Base-by-base conservation (phyloP, 2,797 vertebrate species). In the Mormyrus proboscirostris region DNA sequence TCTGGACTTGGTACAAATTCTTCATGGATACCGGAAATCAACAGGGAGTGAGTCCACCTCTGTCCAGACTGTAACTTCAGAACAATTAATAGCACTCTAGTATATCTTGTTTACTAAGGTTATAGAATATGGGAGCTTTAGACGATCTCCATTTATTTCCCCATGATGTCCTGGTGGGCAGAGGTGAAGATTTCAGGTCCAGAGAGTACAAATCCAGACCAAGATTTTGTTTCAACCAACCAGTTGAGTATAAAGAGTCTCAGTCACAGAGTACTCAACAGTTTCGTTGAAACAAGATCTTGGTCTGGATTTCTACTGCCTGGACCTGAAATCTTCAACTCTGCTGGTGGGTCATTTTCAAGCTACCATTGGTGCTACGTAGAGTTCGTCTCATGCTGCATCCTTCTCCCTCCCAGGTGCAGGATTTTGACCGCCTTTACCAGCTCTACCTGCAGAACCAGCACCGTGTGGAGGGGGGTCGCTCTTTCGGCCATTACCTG, bases 1-100 rank as follows among this genome's bases (percentile, higher is more conserved):
- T 96, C 93, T 96, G 96, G 96, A 94, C 92, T 90, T 96, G 95
- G 95, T 96, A 97, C 94, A 96, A 96, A 90, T 94, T 95, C 92
- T 97, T 94, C 89, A 94, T 94, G 91, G 94, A 96, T 89, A 93
- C 90, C 88, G 93, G 96, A 92, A 96, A 96, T 93, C 95, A 96
- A 93, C 96, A 96, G 89, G 95, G 95, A 92, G 96, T 97, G 92
- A 96, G 96, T 95, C 88, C 7, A 22, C 33, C 25, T 73, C 65
- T 14, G 50, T 19, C 49, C 47, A 83, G 44, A 14, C 9, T 22
- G 25, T 25, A 33, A 86, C 84, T 25, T 29, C 49, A 49, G 29
- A 33, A 33, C 29, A 33, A 33, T 33, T 33, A 33, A 25, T 9
- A 47, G 59, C 7, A 33, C 49, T 90, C 41, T 41, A 29, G 86